A percentile compares a stretch with the other conserved stretches of the same genome.
phyloP scores from a whole-genome alignment of 2,888 invertebrate species.

The Rhamphomyia laevipes region DNA sequence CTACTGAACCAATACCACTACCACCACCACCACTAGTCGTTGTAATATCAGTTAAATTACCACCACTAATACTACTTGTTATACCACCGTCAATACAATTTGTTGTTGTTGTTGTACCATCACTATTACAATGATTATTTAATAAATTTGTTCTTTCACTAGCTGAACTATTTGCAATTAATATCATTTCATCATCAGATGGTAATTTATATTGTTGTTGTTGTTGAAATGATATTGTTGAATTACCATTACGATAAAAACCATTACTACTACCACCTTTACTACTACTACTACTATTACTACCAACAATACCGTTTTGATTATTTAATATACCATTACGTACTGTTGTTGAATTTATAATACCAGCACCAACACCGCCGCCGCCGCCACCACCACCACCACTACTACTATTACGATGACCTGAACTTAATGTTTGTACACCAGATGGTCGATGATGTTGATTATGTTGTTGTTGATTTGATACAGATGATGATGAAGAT shows the following conservation, averaged over 20 bases:
- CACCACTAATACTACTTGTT: slow-evolving; percentile 16
- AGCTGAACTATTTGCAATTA: slow-evolving; percentile 22
- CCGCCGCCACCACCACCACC: slow-evolving; percentile 9
- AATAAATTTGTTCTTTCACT: slow-evolving; percentile 30
- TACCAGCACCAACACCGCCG: slow-evolving; percentile 11
- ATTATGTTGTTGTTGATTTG: slow-evolving; percentile 11
- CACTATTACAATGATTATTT: slow-evolving; percentile 17
- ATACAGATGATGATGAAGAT: slow-evolving; percentile 14
- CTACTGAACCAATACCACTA: slow-evolving; percentile 5
- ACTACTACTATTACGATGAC: slow-evolving; percentile 14
- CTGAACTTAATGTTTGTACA: slow-evolving; percentile 21
- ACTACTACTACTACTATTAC: background rate
- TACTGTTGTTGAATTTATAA: too few species aligned
- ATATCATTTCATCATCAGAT: slow-evolving; percentile 28
- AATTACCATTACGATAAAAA: slow-evolving; percentile 1
- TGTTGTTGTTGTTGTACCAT: slow-evolving; percentile 11
- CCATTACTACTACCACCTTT: background rate
- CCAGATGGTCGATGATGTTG: slow-evolving; percentile 18
- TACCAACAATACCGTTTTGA: background rate
- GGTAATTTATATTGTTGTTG: slow-evolving; percentile 13
- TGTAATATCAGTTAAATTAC: slow-evolving; percentile 17
- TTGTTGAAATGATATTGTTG: slow-evolving; percentile 6
- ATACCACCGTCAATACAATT: slow-evolving; percentile 10
- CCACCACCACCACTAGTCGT: slow-evolving; percentile 18
- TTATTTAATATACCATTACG: background rate